Evolutionary conservation across 23 tunicate genomes (phyloP).

Genomic region (Ascidia mentula): DNA sequence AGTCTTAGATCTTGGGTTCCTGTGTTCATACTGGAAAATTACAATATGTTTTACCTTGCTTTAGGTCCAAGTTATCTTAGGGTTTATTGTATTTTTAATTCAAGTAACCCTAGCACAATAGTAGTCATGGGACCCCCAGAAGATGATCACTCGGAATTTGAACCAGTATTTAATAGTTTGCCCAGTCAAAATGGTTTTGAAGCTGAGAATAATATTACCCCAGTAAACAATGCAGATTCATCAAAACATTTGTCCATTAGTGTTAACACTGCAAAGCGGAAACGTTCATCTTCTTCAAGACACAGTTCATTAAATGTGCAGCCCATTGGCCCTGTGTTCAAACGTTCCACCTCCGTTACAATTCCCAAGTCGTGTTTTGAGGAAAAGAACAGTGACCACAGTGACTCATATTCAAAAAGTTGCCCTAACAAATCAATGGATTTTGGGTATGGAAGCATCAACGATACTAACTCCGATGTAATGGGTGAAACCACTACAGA

Average conservation of each 20-base stretch:
- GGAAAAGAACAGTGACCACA: background rate
- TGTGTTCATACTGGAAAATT: no score
- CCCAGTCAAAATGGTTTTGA: background rate
- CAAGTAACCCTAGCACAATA: no score
- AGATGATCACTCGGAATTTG: background rate
- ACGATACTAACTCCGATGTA: background rate
- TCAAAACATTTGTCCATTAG: background rate
- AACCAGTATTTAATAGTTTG: background rate
- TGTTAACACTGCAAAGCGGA: background rate
- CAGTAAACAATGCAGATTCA: background rate
- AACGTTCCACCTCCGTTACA: background rate
- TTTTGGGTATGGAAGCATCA: background rate
- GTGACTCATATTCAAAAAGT: background rate
- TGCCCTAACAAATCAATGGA: background rate
- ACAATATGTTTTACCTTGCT: no score
- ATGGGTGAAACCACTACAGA: background rate
- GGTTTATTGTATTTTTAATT: no score
- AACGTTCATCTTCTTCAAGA: background rate
- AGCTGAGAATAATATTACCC: no score
- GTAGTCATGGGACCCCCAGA: no score
- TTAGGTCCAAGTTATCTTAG: no score
- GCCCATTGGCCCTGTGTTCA: background rate
- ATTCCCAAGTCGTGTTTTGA: conserved; percentile 3
- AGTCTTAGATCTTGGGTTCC: no score
- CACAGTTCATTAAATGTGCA: background rate